Base-by-base conservation (phyloP, 2,888 invertebrate species). In the Stenchaetothrips biformis region DNA sequence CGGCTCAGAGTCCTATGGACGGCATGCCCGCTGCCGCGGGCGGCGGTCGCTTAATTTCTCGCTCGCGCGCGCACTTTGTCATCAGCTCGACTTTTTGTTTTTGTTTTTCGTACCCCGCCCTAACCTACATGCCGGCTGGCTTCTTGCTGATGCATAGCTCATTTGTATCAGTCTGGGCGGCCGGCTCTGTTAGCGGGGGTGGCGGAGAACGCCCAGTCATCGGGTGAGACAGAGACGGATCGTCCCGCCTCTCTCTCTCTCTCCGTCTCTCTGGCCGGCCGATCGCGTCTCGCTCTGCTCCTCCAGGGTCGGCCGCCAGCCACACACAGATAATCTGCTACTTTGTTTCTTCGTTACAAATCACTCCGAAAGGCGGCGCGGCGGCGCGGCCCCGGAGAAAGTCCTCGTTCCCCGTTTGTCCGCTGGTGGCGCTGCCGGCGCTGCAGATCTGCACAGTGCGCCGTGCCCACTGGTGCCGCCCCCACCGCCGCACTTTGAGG, bases 111-210 rank as follows among this genome's bases (percentile, higher is more conserved):
- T 13, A 16, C 53, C 2, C 13, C 53, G 53, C 2, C 13, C 53
- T 16, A 53, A 53, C 53, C 53, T 53, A 9, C 53, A 53, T 7
- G 53, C 13, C 67, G 21, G 67, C 67, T 21, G n/a, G 67, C 67
- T 67, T 67, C 67, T 67, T 67, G 67, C 67, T 67, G 62, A 67
- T 67, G 67, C 67, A 67, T 67, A 67, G 21, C 67, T 67, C 67
- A 67, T 67, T 67, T 67, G 67, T 67, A 67, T 67, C 67, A 67
- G 67, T 67, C 67, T 18, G 59, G 59, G 59, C 16, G 21, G 67
- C 67, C 0, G 9, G 67, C 67, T 67, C 21, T 67, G 67, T 67
- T 67, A 67, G 67, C 67, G 67, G 18, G 67, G 67, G 67, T 67
- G 67, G 67, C 37, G 37, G 2, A 67, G 67, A 67, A 67, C 67